phyloP scores from a whole-genome alignment of 2,888 invertebrate genomes.

The Coelogynopora nodosa region DNA sequence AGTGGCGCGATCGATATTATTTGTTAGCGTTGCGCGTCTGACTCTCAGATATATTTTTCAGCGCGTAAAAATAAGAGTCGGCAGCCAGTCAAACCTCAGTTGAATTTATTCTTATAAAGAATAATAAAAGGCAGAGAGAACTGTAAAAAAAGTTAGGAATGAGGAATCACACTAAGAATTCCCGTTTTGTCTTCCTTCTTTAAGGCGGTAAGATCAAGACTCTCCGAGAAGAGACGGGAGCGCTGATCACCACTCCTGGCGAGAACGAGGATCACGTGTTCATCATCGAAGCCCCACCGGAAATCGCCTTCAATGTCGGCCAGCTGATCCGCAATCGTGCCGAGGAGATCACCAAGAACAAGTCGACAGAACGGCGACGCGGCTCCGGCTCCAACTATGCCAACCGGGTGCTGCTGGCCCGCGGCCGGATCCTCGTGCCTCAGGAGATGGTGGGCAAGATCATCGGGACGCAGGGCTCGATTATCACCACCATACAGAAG shows the following conservation, averaged over 20 bases:
- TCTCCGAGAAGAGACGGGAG: slow-evolving; percentile 42
- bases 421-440: slow-evolving; percentile 39
- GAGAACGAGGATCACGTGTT: slow-evolving; percentile 43
- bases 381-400: slow-evolving; percentile 3
- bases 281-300: slow-evolving; percentile 41
- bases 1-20: not conserved
- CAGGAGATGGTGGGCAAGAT: slow-evolving; percentile 42
- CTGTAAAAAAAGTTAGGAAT: not conserved
- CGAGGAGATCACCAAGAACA: slow-evolving; percentile 40
- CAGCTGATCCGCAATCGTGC: slow-evolving; percentile 33
- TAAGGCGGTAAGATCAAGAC: slow-evolving; percentile 39
- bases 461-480: slow-evolving; percentile 42
- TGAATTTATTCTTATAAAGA: too few species aligned
- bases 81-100: too few species aligned
- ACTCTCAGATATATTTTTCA: too few species aligned
- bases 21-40: not conserved
- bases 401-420: slow-evolving; percentile 35
- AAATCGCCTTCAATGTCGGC: slow-evolving; percentile 38
- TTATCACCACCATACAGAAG: slow-evolving; percentile 42
- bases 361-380: slow-evolving; percentile 34
- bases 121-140: too few species aligned
- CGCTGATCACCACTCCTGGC: slow-evolving; percentile 40
- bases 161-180: not conserved
- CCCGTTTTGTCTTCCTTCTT: not conserved
- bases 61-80: too few species aligned